Evolutionary conservation across 2,888 invertebrate genomes (phyloP).

Genomic region (Lissocephala sabroskyi): DNA sequence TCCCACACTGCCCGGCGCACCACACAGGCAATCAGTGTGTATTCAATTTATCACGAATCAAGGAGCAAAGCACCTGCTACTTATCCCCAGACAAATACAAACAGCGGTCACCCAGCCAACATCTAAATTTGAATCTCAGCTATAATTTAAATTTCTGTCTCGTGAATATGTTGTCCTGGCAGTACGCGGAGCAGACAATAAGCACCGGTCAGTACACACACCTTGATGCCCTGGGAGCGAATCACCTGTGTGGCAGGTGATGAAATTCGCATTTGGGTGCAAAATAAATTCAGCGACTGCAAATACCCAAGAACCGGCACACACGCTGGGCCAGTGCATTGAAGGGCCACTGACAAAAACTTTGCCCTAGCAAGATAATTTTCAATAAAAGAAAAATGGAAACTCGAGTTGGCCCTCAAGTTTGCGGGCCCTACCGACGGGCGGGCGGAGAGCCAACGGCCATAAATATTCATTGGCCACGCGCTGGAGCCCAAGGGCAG

Average conservation of each 20-base stretch:
- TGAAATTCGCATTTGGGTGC: slow-evolving; percentile 61
- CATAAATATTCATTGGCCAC: too few species aligned
- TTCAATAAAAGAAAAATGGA: slow-evolving; percentile 35
- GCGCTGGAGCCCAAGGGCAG: too few species aligned
- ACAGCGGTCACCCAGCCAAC: not conserved
- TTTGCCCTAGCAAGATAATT: slow-evolving; percentile 41
- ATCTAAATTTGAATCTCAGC: not conserved
- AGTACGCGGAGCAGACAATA: too few species aligned
- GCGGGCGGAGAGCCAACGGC: too few species aligned
- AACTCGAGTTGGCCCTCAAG: too few species aligned
- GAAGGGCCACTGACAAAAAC: slow-evolving; percentile 32
- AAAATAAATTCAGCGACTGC: slow-evolving; percentile 43
- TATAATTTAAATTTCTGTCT: too few species aligned
- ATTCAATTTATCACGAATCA: slow-evolving; percentile 52
- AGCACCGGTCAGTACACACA: not conserved
- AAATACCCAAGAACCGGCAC: slow-evolving; percentile 20
- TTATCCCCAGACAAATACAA: not conserved
- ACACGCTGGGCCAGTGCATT: not conserved
- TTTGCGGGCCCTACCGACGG: too few species aligned
- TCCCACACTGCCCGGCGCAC: too few species aligned
- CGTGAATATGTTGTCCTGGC: too few species aligned
- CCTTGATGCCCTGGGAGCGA: too few species aligned
- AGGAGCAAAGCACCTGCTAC: slow-evolving; percentile 22
- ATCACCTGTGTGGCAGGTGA: slow-evolving; percentile 44
- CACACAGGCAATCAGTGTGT: slow-evolving; percentile 53